These are phyloP conservation scores for Tetraodon nigroviridis DNA, from an alignment of 2,113 vertebrate species.

Conservation along the genomic window DNA sequence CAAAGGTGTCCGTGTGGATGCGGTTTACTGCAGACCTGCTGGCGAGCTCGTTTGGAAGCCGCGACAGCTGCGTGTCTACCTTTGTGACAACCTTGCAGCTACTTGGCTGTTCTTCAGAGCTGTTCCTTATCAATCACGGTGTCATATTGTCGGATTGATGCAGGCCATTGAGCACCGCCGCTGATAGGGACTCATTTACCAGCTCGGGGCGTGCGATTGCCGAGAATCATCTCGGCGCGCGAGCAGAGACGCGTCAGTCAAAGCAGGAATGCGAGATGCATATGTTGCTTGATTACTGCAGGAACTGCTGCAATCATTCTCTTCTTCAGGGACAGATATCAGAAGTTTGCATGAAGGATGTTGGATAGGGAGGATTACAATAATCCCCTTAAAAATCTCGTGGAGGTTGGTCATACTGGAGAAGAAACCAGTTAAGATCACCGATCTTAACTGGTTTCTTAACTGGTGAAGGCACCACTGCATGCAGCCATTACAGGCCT, in stretches of 20 bases:
- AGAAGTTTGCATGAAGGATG: too few species aligned
- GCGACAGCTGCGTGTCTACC: slow-evolving; percentile 5
- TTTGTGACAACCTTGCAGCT: slow-evolving; percentile 9
- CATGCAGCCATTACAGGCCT: too few species aligned
- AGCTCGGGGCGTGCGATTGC: slow-evolving; percentile 8
- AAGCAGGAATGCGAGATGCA: neutral
- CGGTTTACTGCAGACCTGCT: neutral
- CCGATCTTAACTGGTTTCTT: too few species aligned
- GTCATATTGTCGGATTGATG: slow-evolving; percentile 26
- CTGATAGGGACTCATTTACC: slow-evolving; percentile 16
- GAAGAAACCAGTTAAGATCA: too few species aligned
- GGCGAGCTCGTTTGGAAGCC: neutral
- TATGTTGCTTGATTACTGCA: neutral
- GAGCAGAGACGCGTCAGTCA: neutral
- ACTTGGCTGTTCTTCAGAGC: slow-evolving; percentile 16
- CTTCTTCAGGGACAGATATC: too few species aligned
- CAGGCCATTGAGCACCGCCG: slow-evolving; percentile 18
- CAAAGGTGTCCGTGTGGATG: neutral
- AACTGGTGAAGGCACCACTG: too few species aligned
- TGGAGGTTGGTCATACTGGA: too few species aligned
- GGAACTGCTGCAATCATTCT: neutral
- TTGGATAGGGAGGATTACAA: too few species aligned
- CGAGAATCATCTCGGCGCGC: slow-evolving; percentile 1
- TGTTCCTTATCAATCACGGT: slow-evolving; percentile 18
- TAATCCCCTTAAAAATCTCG: too few species aligned